Evolutionary conservation across 2,113 vertebrate species (phyloP).

Genomic region (Pseudonaja textilis): DNA sequence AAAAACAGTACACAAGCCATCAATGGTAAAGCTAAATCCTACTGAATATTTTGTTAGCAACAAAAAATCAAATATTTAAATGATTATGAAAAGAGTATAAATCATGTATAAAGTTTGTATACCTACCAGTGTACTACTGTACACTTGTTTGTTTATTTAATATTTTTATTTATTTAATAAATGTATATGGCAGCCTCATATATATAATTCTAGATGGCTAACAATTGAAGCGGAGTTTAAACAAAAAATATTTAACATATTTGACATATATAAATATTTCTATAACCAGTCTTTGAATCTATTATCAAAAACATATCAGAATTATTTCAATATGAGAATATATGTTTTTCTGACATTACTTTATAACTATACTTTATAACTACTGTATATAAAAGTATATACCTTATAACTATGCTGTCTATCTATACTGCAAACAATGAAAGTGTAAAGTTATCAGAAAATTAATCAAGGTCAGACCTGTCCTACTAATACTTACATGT

Average conservation of each 20-base stretch:
- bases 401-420: too few relatives aligned
- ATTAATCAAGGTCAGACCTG: not conserved
- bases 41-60: constrained; percentile 28
- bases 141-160: not conserved
- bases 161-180: not conserved
- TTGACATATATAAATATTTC: too few relatives aligned
- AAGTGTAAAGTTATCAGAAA: not conserved
- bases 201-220: not conserved
- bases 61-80: constrained; percentile 18
- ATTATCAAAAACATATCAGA: not conserved
- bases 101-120: constrained; percentile 3
- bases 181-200: not conserved
- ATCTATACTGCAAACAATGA: too few relatives aligned
- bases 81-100: constrained; percentile 5
- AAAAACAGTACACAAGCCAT: not conserved
- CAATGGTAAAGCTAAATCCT: not conserved
- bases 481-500: not conserved
- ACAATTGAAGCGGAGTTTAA: not conserved
- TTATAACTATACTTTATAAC: not conserved
- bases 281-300: not conserved
- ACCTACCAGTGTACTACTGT: not conserved
- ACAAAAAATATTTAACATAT: not conserved
- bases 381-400: too few relatives aligned
- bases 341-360: not conserved
- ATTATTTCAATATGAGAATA: not conserved